These are phyloP conservation scores for Campoletis sonorensis DNA, from an alignment of 1,140 invertebrate species.

Conservation along the genomic window DNA sequence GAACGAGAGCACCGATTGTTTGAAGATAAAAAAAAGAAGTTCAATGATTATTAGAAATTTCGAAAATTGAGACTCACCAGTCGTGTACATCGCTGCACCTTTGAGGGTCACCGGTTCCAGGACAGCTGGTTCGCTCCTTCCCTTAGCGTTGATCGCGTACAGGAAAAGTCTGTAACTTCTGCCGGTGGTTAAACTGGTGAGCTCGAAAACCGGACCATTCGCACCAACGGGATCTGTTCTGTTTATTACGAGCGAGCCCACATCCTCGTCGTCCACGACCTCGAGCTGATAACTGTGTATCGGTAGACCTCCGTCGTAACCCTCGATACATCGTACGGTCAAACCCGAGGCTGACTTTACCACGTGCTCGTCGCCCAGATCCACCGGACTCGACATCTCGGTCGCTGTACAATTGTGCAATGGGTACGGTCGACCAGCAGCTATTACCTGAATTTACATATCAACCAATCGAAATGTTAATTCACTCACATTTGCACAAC, in stretches of 20 bases:
- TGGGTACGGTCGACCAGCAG: slow-evolving; percentile 88
- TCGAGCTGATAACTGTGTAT: slow-evolving; percentile 87
- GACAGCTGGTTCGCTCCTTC: slow-evolving; percentile 86
- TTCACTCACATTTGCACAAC: too few species aligned
- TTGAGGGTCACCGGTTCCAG: slow-evolving; percentile 88
- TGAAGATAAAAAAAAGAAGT: neutral
- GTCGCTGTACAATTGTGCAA: slow-evolving; percentile 88
- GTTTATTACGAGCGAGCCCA: slow-evolving; percentile 59
- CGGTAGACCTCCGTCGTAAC: slow-evolving; percentile 90
- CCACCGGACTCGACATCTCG: slow-evolving; percentile 66
- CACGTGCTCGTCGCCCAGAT: slow-evolving; percentile 65
- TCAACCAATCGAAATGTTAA: neutral
- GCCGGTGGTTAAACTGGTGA: slow-evolving; percentile 87
- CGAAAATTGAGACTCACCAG: slow-evolving; percentile 65
- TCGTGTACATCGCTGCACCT: slow-evolving; percentile 82
- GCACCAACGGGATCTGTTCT: slow-evolving; percentile 60
- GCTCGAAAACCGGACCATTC: slow-evolving; percentile 80
- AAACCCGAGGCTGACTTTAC: slow-evolving; percentile 74
- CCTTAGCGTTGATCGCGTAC: slow-evolving; percentile 90
- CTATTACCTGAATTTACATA: slow-evolving; percentile 66
- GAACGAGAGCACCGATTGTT: neutral
- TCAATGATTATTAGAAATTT: slow-evolving; percentile 33
- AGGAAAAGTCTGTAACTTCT: slow-evolving; percentile 86
- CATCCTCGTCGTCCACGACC: slow-evolving; percentile 77
- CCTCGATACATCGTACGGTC: slow-evolving; percentile 87